Conservation (phyloP, 2,888 invertebrate species). For the Latrodectus elegans region DNA sequence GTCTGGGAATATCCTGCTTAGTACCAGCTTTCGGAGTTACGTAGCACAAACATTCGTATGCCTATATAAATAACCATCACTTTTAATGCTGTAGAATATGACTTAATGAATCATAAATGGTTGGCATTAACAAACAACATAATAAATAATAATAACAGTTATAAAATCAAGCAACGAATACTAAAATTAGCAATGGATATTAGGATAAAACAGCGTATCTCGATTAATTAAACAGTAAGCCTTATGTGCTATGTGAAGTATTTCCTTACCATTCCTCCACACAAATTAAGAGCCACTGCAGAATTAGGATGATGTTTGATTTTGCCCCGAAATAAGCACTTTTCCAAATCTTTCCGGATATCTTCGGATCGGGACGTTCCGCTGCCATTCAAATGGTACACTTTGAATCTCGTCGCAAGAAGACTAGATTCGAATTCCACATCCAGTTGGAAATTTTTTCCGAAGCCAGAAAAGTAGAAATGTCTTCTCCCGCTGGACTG, state of each 20-base stretch:
- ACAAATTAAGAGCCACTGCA: slow-evolving; percentile 47
- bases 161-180: too few relatives aligned
- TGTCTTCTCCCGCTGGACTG: neutral
- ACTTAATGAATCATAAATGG: too few relatives aligned
- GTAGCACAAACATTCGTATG: too few relatives aligned
- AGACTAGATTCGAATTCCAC: slow-evolving; percentile 4
- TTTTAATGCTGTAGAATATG: too few relatives aligned
- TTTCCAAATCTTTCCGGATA: neutral
- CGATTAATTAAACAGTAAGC: neutral
- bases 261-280: slow-evolving; percentile 53
- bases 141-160: too few relatives aligned
- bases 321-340: slow-evolving; percentile 40
- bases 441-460: slow-evolving; percentile 41
- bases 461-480: slow-evolving; percentile 29
- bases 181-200: neutral
- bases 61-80: too few relatives aligned
- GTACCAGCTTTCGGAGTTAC: too few relatives aligned
- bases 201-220: neutral
- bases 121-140: too few relatives aligned
- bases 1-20: too few relatives aligned
- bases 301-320: slow-evolving; percentile 21
- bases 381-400: slow-evolving; percentile 32
- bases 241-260: neutral
- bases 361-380: neutral
- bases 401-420: slow-evolving; percentile 46